A percentile compares a stretch with the other conserved stretches of the same genome.
phyloP scores from a whole-genome alignment of 2,113 vertebrate species.

The Mola mola region DNA sequence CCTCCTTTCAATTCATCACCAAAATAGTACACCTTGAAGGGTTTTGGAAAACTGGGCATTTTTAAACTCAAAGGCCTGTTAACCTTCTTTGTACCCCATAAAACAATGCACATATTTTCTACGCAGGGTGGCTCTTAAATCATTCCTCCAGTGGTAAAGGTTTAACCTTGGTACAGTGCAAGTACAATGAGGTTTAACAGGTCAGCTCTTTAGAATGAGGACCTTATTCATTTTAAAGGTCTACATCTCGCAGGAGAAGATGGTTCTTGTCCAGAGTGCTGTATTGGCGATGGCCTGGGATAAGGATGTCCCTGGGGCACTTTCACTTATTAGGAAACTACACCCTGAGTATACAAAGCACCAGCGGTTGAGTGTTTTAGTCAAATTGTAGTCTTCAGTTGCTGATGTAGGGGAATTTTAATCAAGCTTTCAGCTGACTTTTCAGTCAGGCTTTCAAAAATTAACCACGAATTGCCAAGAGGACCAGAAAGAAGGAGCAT shows the following conservation, averaged over 20 bases:
- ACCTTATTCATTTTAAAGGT: no score
- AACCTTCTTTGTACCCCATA: conserved; percentile 10
- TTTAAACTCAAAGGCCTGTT: conserved; percentile 35
- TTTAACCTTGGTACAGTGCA: no score
- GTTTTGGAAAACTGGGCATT: conserved; percentile 34
- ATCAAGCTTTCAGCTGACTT: neutral
- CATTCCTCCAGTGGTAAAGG: neutral
- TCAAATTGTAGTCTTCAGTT: neutral
- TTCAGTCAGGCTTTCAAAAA: conserved; percentile 5
- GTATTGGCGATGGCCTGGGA: neutral
- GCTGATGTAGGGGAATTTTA: neutral
- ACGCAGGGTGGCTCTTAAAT: no score
- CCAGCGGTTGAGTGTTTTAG: neutral
- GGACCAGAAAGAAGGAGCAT: conserved; percentile 9
- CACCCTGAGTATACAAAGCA: neutral
- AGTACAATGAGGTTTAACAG: no score
- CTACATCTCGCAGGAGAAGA: no score
- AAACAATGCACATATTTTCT: conserved; percentile 20
- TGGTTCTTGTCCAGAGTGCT: neutral
- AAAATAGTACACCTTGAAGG: conserved; percentile 28
- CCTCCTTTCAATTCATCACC: conserved; percentile 38
- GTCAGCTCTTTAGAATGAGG: no score
- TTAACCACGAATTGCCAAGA: neutral
- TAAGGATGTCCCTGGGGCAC: neutral
- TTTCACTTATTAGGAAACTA: neutral